phyloP scores from a whole-genome alignment of 2,888 invertebrate genomes.

The Eristalis pertinax region DNA sequence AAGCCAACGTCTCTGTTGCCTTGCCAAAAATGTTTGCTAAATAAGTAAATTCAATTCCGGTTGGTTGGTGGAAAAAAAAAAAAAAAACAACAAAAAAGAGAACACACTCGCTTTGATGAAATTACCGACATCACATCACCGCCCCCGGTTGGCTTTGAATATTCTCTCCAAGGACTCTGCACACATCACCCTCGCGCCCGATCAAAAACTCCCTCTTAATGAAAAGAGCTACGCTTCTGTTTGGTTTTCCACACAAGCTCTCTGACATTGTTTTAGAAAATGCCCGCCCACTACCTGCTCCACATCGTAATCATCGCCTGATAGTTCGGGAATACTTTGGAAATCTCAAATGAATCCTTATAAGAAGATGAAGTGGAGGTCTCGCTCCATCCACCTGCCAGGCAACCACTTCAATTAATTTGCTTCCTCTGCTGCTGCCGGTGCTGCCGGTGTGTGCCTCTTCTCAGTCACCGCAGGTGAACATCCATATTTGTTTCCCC shows the following conservation, averaged over 20 bases:
- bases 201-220: not conserved
- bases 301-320: not conserved
- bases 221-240: not conserved
- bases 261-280: not conserved
- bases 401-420: slow-evolving; percentile 1
- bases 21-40: not conserved
- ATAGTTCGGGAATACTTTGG: not conserved
- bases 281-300: not conserved
- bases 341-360: not conserved
- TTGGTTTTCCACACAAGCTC: not conserved
- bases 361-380: not conserved
- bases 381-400: not conserved
- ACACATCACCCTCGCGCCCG: not conserved
- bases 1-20: not conserved
- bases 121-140: not conserved
- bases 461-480: not conserved
- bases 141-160: not conserved
- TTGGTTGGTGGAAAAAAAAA: no score
- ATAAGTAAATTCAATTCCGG: not conserved
- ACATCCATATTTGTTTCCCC: not conserved
- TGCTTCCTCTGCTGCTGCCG: not conserved
- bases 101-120: not conserved
- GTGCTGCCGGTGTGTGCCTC: not conserved
- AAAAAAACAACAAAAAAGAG: not conserved
- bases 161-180: not conserved